Percentiles rank a stretch among this genome's conserved stretches.
Conservation (phyloP, 2,113 vertebrate genomes). For the Catharus minimus region DNA sequence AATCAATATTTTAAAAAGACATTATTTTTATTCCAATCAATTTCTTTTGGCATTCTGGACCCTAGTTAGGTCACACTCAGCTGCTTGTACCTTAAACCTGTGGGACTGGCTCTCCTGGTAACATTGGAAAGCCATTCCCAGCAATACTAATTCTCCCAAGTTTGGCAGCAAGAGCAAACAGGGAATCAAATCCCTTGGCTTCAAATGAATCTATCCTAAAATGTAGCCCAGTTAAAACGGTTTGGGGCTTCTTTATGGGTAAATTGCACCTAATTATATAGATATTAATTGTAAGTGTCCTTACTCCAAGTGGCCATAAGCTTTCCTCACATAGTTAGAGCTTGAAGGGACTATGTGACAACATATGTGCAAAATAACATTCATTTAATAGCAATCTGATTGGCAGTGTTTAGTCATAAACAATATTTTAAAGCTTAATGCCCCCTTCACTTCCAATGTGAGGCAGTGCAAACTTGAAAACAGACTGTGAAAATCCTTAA, state of each 20-base stretch:
- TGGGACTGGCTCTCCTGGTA: neutral
- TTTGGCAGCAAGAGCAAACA: neutral
- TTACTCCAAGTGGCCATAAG: neutral
- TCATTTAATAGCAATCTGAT: neutral
- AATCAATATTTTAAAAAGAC: neutral
- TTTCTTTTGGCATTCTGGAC: neutral
- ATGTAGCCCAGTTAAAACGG: neutral
- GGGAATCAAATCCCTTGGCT: neutral
- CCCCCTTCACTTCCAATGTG: neutral
- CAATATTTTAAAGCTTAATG: slow-evolving; percentile 11
- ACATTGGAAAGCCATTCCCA: neutral
- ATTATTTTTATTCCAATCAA: neutral
- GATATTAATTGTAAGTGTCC: neutral
- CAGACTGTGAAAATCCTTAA: neutral
- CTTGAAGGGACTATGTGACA: neutral
- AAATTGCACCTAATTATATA: neutral
- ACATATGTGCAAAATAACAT: neutral
- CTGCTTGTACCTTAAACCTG: neutral
- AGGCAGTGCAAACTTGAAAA: slow-evolving; percentile 19
- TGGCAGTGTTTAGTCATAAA: neutral
- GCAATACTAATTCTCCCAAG: neutral
- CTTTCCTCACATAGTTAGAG: neutral
- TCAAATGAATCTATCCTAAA: neutral
- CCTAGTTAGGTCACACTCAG: neutral
- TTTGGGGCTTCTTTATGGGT: neutral